Base-by-base conservation (phyloP, 2,888 invertebrate genomes). In the Alcis repandata region DNA sequence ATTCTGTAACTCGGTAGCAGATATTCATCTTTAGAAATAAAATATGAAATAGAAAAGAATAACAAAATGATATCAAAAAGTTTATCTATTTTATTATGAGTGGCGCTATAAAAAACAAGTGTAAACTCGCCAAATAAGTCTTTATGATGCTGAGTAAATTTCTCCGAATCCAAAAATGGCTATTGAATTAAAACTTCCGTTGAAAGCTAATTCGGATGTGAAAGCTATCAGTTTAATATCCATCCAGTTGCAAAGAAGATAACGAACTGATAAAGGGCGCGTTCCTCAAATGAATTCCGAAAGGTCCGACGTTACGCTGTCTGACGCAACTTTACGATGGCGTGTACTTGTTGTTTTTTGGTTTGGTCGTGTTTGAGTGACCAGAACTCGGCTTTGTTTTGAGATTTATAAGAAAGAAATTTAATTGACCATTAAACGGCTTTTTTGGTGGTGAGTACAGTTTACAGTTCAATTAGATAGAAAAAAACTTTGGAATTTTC, bases 281-380 rank as follows among this genome's bases (percentile, higher is more conserved):
- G 19, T 51, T 36, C 36, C 57, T 45, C 41, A 58, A 60, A 59
- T 51, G 56, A 61, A 58, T 53, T 40, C 48, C 46, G 52, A 61
- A 57, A 57, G 53, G 38, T 17, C 51, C 40, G 58, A 58, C 19
- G 48, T 61, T 66, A 61, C 57, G 46, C 22, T 32, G 10, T 48
- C 54, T 64, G 52, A 60, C 22, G 52, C 57, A 60, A 65, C 64
- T 19, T 52, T 52, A 45, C 46, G 66, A 36, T 52, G 38, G 13
- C 45, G 20, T 45, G 19, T 10, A 40, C 1, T 6, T 45, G n/a
- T 57, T 58, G 8, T 40, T 56, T 57, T 64, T 65, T 59, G 52
- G 41, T 54, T 38, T 51, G 33, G 0, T 51, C 49, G 8, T 36
- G 20, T 45, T 11, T 32, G 8, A 38, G 19, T 33, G 52, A 46